Conservation (phyloP, 30 jellyfish, hydroid and myxozoan species). For the Chironex yamaguchii region DNA sequence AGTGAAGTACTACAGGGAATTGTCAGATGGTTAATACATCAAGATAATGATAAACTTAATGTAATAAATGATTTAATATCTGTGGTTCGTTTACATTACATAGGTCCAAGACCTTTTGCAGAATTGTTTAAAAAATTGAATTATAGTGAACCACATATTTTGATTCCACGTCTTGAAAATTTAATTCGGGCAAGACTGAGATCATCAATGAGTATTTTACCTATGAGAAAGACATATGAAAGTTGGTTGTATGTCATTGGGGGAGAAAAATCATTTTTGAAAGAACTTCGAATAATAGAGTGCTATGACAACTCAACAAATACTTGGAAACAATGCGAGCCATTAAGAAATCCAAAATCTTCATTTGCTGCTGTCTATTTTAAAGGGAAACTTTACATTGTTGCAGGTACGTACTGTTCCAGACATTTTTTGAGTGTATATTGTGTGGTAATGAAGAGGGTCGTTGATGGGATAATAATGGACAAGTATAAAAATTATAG, state of each 20-base stretch:
- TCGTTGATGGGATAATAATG: too few relatives aligned
- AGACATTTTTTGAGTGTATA: too few relatives aligned
- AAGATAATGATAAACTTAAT: constrained; percentile 10
- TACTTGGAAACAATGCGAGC: constrained; percentile 77
- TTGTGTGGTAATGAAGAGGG: too few relatives aligned
- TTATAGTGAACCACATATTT: neutral
- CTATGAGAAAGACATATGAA: constrained; percentile 74
- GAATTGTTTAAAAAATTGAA: constrained; percentile 28
- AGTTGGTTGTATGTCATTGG: constrained; percentile 89
- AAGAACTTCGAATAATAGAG: constrained; percentile 72
- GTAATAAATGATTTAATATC: constrained; percentile 25
- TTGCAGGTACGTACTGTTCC: too few relatives aligned
- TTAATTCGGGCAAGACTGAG: neutral
- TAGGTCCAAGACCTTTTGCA: constrained; percentile 68
- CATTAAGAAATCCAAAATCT: constrained; percentile 77
- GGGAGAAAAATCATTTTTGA: constrained; percentile 88
- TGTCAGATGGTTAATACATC: constrained; percentile 62
- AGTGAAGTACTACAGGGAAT: constrained; percentile 53
- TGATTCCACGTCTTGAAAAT: neutral
- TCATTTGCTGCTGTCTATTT: constrained; percentile 85
- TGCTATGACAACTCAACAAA: constrained; percentile 36
- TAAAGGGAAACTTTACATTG: constrained; percentile 63
- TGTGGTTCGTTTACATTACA: constrained; percentile 60
- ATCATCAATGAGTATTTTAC: constrained; percentile 1
- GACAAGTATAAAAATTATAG: too few relatives aligned